Percentiles rank a stretch among this genome's conserved stretches.
These are phyloP conservation scores for Empidonax alnorum DNA, from an alignment of 2,113 vertebrate species.

Conservation along the genomic window DNA sequence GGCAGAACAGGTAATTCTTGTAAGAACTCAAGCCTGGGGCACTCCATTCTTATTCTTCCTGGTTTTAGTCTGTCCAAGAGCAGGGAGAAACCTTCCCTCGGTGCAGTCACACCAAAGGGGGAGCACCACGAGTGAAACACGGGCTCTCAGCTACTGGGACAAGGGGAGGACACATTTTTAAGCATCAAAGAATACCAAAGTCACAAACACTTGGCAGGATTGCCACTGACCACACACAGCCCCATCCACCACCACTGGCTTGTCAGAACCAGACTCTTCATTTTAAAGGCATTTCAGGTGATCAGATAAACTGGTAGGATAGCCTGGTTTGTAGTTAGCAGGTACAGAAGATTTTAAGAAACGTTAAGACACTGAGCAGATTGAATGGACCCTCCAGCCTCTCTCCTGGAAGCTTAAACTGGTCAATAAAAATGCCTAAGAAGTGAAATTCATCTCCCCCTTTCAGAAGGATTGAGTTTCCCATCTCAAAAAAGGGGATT, in stretches of 20 bases:
- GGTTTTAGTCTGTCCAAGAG: neutral
- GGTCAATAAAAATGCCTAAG: neutral
- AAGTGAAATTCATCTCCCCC: neutral
- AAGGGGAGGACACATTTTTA: neutral
- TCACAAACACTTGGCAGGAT: neutral
- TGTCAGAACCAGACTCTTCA: neutral
- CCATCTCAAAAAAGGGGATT: neutral
- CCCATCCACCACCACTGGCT: neutral
- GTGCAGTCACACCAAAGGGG: neutral
- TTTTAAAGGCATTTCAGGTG: neutral
- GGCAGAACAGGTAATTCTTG: slow-evolving; percentile 50
- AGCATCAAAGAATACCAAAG: neutral
- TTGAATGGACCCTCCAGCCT: neutral
- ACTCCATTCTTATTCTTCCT: neutral
- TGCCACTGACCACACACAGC: neutral
- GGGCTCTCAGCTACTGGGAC: neutral
- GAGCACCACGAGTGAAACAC: neutral
- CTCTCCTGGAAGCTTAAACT: neutral
- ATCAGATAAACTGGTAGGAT: neutral
- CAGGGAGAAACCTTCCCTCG: neutral
- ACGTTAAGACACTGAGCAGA: neutral
- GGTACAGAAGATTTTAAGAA: neutral
- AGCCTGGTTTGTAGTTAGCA: neutral
- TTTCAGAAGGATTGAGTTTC: neutral
- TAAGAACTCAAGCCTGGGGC: neutral